These are phyloP conservation scores for Hirtodrosophila alboralis DNA, from an alignment of 2,888 invertebrate genomes.

Conservation along the genomic window DNA sequence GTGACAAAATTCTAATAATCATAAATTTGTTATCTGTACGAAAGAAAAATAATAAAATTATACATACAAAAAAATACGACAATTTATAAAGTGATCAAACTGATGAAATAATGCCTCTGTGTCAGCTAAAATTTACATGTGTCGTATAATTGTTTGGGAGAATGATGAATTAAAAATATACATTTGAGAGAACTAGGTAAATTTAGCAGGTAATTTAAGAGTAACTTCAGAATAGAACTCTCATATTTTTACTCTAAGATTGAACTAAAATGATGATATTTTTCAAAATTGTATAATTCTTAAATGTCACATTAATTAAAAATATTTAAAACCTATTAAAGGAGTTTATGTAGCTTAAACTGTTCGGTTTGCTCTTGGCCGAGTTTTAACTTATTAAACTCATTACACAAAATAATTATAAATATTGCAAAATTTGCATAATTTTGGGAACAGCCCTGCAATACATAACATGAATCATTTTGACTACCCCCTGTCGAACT, in stretches of 20 bases:
- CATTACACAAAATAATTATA: constrained; percentile 25
- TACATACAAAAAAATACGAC: constrained; percentile 39
- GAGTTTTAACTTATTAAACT: constrained; percentile 16
- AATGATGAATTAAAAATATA: no score
- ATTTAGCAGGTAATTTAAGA: no score
- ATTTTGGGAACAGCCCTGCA: constrained; percentile 34
- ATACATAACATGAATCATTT: constrained; percentile 26
- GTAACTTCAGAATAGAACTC: no score
- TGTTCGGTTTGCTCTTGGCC: no score
- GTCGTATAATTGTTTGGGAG: neutral
- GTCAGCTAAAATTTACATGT: constrained; percentile 3
- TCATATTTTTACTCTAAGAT: no score
- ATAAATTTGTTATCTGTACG: constrained; percentile 49
- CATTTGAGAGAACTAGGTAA: no score
- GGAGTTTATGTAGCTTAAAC: no score
- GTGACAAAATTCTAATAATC: constrained; percentile 43
- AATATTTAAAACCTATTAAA: no score
- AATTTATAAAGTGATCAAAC: constrained; percentile 34
- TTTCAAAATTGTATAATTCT: no score
- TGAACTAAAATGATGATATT: no score
- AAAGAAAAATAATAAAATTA: no score
- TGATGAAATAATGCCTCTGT: constrained; percentile 13
- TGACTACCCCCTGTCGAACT: neutral
- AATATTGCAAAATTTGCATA: constrained; percentile 53
- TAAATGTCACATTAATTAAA: no score